These are phyloP conservation scores for Acrobasis suavella DNA, from an alignment of 2,888 invertebrate genomes.

Conservation along the genomic window DNA sequence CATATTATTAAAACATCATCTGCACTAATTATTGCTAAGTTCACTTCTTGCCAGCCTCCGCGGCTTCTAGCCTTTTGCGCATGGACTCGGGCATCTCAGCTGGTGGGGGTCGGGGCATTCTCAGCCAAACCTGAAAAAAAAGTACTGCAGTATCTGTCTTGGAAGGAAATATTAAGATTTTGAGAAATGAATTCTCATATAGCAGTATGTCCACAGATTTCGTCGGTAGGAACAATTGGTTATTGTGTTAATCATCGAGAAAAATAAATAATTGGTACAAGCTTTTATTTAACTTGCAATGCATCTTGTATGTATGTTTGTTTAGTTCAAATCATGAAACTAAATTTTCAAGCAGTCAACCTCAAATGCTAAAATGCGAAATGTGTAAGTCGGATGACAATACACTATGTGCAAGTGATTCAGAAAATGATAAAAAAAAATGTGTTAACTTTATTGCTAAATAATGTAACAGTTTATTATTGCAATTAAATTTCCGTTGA, in stretches of 20 bases:
- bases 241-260: conserved; percentile 26
- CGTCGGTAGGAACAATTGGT: conserved; percentile 76
- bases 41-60: conserved; percentile 64
- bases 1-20: conserved; percentile 21
- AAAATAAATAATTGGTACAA: conserved; percentile 1
- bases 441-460: no score
- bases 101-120: conserved; percentile 97
- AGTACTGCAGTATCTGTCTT: neutral
- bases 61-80: conserved; percentile 85
- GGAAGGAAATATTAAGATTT: neutral
- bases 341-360: no score
- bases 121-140: conserved; percentile 81
- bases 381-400: no score
- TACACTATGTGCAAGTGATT: no score
- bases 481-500: no score
- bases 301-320: no score
- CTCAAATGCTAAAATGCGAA: no score
- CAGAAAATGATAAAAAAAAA: no score
- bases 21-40: conserved; percentile 30
- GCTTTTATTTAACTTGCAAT: no score
- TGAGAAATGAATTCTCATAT: conserved; percentile 44
- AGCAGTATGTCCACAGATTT: conserved; percentile 49
- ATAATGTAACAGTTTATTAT: no score
- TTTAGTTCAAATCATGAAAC: no score
- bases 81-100: conserved; percentile 98